These are phyloP conservation scores for Apostichopus leukothele DNA, from an alignment of 53 echinoderm and acorn worm species.

Conservation along the genomic window DNA sequence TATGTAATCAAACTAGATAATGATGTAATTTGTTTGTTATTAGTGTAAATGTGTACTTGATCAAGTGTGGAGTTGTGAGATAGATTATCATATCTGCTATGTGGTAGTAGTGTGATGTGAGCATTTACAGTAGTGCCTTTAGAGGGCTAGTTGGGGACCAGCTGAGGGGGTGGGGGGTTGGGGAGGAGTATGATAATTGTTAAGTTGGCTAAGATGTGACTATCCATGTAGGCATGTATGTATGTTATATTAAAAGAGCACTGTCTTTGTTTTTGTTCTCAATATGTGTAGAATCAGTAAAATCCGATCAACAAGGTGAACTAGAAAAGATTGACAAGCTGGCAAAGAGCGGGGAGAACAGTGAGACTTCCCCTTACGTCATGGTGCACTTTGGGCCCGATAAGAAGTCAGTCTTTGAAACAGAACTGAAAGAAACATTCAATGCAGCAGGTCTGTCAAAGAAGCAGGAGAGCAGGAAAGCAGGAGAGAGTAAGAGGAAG, in stretches of 20 bases:
- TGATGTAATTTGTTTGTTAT: too few relatives aligned
- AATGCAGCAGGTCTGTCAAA: slow-evolving; percentile 9
- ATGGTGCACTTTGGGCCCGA: slow-evolving; percentile 56
- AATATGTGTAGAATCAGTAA: neutral
- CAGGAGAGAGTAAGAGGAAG: neutral
- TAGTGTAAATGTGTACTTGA: too few relatives aligned
- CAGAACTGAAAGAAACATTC: slow-evolving; percentile 50
- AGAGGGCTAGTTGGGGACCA: too few relatives aligned
- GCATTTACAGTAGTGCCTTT: too few relatives aligned
- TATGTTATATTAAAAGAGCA: too few relatives aligned
- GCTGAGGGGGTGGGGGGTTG: too few relatives aligned
- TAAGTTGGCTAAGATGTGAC: neutral
- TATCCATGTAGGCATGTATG: too few relatives aligned
- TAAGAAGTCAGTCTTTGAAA: slow-evolving; percentile 62
- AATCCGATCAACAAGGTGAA: slow-evolving; percentile 12
- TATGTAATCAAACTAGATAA: too few relatives aligned
- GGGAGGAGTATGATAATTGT: neutral
- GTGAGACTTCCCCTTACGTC: slow-evolving; percentile 47
- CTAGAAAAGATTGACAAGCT: slow-evolving; percentile 26
- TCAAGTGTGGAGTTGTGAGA: too few relatives aligned
- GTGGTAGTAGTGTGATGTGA: too few relatives aligned
- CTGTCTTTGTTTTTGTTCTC: neutral
- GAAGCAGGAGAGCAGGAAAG: neutral
- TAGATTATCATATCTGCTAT: too few relatives aligned
- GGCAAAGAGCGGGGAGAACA: neutral